Percentiles rank a stretch among this genome's conserved stretches.
These are phyloP conservation scores for Nyctereutes procyonoides DNA, from an alignment of 2,113 vertebrate species.

Conservation along the genomic window DNA sequence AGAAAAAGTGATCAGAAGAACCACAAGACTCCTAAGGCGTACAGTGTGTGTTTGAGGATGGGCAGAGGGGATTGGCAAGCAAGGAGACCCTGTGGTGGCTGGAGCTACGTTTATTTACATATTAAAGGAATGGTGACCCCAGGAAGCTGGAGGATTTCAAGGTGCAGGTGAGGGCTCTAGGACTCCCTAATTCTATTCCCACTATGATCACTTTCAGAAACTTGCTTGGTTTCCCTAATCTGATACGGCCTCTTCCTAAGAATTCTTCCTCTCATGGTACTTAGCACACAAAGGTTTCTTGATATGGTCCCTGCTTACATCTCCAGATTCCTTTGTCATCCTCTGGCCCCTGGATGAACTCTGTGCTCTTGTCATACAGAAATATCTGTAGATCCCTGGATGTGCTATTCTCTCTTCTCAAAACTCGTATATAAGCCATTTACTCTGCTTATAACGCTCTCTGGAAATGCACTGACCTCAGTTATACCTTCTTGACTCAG, in stretches of 20 bases:
- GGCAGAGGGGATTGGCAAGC: too few species aligned
- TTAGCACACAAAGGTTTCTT: not conserved
- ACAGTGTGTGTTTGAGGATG: too few species aligned
- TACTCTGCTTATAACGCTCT: not conserved
- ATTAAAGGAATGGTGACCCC: not conserved
- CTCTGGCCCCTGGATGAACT: not conserved
- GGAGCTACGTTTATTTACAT: not conserved
- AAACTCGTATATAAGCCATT: not conserved
- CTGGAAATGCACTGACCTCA: not conserved
- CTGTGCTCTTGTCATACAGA: not conserved
- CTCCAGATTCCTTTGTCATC: not conserved
- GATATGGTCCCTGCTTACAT: not conserved
- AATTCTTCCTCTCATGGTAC: not conserved
- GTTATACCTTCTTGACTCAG: not conserved
- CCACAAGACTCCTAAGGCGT: not conserved
- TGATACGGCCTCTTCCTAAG: not conserved
- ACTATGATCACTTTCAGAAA: not conserved
- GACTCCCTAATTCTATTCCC: not conserved
- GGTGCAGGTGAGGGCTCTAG: not conserved
- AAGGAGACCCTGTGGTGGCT: too few species aligned
- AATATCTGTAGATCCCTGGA: not conserved
- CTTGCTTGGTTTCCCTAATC: not conserved
- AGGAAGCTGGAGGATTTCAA: not conserved
- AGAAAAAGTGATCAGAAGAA: not conserved
- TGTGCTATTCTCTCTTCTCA: not conserved